phyloP scores from a whole-genome alignment of 2,888 invertebrate genomes.

The Helobdella robusta region DNA sequence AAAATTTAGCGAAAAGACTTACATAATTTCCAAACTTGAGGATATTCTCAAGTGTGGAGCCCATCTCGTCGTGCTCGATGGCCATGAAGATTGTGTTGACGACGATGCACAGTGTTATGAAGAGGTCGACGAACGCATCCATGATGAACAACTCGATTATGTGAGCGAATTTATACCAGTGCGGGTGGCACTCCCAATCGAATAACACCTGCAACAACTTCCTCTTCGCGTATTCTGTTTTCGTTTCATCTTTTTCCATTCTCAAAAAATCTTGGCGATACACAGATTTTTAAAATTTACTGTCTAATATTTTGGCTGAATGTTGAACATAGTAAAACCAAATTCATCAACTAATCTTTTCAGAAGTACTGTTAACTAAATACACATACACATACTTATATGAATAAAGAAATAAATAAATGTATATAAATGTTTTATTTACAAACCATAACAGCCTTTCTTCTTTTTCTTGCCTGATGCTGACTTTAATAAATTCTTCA shows the following conservation, averaged over 20 bases:
- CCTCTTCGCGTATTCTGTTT: slow-evolving; percentile 39
- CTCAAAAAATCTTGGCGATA: slow-evolving; percentile 14
- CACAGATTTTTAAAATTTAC: neutral
- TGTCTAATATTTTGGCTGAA: neutral
- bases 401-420: too few species aligned
- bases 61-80: slow-evolving; percentile 87
- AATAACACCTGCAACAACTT: slow-evolving; percentile 41
- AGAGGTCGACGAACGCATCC: slow-evolving; percentile 94
- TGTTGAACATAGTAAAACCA: slow-evolving; percentile 1
- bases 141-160: slow-evolving; percentile 76
- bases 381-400: too few species aligned
- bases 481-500: slow-evolving; percentile 29
- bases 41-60: slow-evolving; percentile 66
- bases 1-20: too few species aligned
- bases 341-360: too few species aligned
- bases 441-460: neutral
- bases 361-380: too few species aligned
- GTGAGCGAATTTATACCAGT: slow-evolving; percentile 60
- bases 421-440: too few species aligned
- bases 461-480: slow-evolving; percentile 28
- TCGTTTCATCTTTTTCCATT: slow-evolving; percentile 22
- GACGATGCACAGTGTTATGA: slow-evolving; percentile 93
- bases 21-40: slow-evolving; percentile 90
- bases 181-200: slow-evolving; percentile 84
- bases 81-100: slow-evolving; percentile 97